Evolutionary conservation across 2,888 invertebrate genomes (phyloP), one percentile per base, ranked within the genome.

Genomic region (Pandemis heparana): DNA sequence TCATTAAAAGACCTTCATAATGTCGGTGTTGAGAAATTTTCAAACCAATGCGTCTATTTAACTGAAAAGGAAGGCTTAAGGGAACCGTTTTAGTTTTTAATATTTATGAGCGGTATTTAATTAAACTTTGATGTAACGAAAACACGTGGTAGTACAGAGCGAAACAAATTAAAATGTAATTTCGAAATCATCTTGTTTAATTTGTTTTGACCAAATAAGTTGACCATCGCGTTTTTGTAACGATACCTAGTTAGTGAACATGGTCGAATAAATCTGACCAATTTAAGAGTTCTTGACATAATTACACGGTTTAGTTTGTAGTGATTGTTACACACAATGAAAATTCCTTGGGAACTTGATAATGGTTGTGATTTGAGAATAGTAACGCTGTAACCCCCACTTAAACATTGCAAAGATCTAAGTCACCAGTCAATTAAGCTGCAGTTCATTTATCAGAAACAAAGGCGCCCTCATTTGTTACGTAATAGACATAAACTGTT

Each of bases 221-320:
- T 48, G 62, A 59, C 64, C 56, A 56, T 64, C 63, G 59, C 59
- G 68, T 73, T 73, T 73, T 69, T 75, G 60, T 74, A 71, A 72
- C 70, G 56, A 62, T 32, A 61, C 67, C 68, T 69, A 64, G 74
- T 75, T 72, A 74, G 65, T 71, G 79, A 77, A 75, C 81, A 80
- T 77, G 78, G 81, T 77, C 75, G 69, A 79, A 79, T 76, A 79
- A 78, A 81, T 80, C 80, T 79, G 79, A 76, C 77, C 77, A 75
- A 78, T 68, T 68, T 64, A 48, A 71, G 75, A 83, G 83, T 78
- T 87, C 86, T 88, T 87, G 85, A 85, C 87, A 86, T 87, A 77
- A 86, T 87, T 86, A 79, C 84, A 83, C 78, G 76, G 82, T 84
- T 82, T 78, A 76, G 75, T 79, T 79, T 77, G 46, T 18, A 69